A percentile compares a stretch with the other conserved stretches of the same genome.
Evolutionary conservation across 2,888 invertebrate species (phyloP).

Genomic region (Plagodis dolabraria): DNA sequence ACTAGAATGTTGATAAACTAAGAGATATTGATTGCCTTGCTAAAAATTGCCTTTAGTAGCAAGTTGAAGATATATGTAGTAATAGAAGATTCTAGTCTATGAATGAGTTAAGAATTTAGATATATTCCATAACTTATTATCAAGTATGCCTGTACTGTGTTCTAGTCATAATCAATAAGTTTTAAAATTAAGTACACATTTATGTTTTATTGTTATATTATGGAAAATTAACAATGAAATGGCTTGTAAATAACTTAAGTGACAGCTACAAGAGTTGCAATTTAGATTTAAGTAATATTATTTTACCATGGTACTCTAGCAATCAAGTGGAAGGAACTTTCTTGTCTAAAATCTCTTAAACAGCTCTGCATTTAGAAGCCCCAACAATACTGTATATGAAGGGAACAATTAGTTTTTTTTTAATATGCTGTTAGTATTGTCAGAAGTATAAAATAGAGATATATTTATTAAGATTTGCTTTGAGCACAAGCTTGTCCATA

Average conservation of each 20-base stretch:
- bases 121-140: background rate
- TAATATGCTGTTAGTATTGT: slow-evolving; percentile 15
- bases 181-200: background rate
- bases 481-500: slow-evolving; percentile 40
- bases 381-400: slow-evolving; percentile 17
- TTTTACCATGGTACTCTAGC: no score
- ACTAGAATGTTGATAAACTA: slow-evolving; percentile 13
- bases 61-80: slow-evolving; percentile 23
- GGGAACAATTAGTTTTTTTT: slow-evolving; percentile 32
- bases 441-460: slow-evolving; percentile 9
- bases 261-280: background rate
- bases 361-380: slow-evolving; percentile 4
- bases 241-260: slow-evolving; percentile 12
- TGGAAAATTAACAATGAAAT: slow-evolving; percentile 10
- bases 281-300: no score
- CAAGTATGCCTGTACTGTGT: slow-evolving; percentile 18
- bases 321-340: no score
- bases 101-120: no score
- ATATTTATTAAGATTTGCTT: slow-evolving; percentile 31
- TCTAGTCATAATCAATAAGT: slow-evolving; percentile 15
- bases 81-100: slow-evolving; percentile 6
- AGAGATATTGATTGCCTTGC: slow-evolving; percentile 40
- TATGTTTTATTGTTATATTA: slow-evolving; percentile 3
- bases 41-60: slow-evolving; percentile 35
- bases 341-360: no score